Base-by-base conservation (phyloP, 2,888 invertebrate genomes). In the Drosophila trichaetosa region DNA sequence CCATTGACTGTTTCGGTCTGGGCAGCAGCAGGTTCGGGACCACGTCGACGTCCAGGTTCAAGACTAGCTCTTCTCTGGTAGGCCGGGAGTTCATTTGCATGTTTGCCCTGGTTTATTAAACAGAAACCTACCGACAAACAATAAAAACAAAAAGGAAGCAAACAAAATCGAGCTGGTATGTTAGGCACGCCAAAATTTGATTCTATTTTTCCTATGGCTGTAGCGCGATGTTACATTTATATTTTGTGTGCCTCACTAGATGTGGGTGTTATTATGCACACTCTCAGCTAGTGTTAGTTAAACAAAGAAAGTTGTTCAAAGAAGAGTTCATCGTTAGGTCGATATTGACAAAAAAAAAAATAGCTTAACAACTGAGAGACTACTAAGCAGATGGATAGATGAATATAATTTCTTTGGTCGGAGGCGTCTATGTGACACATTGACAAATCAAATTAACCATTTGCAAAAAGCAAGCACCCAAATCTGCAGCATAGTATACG, bases 51-150 rank as follows among this genome's bases (percentile, higher is more conserved):
- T 64, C 36, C 60, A 52, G 64, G 76, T 62, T 59, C 56, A 61
- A 48, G 64, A 64, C 56, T 49, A 53, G 74, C 36, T 38, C 36
- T 52, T 31, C 54, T 54, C 27, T 46, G 33, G 10, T 34, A 48
- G 27, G 57, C 24, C 38, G 31, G 16, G n/a, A 69, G 73, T 77
- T 73, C 63, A 79, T 79, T 79, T 79, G 82, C 79, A 79, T 81
- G 64, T 69, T 69, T 67, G 60, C 31, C 34, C 54, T 51, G 68
- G 65, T 71, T 80, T 80, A 79, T 82, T 79, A 82, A 71, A 74
- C 62, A 73, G 54, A 29, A 61, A 66, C 61, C 63, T 29, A n/a
- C 40, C 57, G 33, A 58, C 52, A 53, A 42, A 11, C 49, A 46
- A 68, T 51, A 63, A 46, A 53, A 34, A 48, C 24, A 36, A 27